Base-by-base conservation (phyloP, 1,140 invertebrate species). In the Aphidius ervi region DNA sequence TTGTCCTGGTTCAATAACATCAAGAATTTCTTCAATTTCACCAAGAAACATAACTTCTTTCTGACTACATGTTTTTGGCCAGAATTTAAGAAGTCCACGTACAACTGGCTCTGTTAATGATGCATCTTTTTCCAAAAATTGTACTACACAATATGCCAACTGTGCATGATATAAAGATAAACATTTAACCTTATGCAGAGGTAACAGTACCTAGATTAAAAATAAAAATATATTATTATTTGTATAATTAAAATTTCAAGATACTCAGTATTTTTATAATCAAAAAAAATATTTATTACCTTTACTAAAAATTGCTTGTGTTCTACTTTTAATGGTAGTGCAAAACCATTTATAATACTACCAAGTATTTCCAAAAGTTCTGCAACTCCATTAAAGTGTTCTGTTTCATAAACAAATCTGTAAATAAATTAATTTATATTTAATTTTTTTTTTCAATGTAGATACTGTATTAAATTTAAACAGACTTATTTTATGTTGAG, bases 41-140 rank as follows among this genome's bases (percentile, higher is more conserved):
- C 94, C 94, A 73, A 98, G 86, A 82, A 98, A 98, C 95, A 98
- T 98, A 46, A 99, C 93, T 85, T 99, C 96, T 84, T 99, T 99
- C 82, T 97, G 96, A 81, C 94, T 97, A 81, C 95, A 97, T 55
- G 95, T 97, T 83, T 98, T 99, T 73, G 97, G 97, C 97, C 97
- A 99, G 84, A 95, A 98, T 81, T 98, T 99, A 68, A 99, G 86
- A 71, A 99, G 86, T 68, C 95, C 93, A 75, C 92, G 89, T 70
- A 99, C 90, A 58, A 99, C 96, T 63, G 93, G 92, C 83, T 98
- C 95, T 65, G 96, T 99, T 70, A 99, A 85, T 68, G 89, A 91
- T 68, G 95, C 87, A 84, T 99, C 97, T 81, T 99, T 99, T 83
- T 99, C 97, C 63, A 99, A 83, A 86, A 99, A 99, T 84, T 99